Base-by-base conservation (phyloP, 2,113 vertebrate species). In the Serinus canaria region DNA sequence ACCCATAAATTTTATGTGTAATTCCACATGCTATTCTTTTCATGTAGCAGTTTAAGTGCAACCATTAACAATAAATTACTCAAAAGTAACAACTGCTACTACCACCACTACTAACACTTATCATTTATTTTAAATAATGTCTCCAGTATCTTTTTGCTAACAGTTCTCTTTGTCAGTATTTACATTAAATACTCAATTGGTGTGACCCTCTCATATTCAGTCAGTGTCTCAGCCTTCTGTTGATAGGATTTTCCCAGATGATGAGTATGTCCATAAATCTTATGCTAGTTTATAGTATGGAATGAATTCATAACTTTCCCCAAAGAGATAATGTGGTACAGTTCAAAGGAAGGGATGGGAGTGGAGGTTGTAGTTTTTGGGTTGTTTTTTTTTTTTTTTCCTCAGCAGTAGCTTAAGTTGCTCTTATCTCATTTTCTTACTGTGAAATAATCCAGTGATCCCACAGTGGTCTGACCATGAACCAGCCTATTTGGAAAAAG, bases 371-470 rank as follows among this genome's bases (percentile, higher is more conserved):
- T 74, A 82, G 30, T 8, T 41, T 87, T 49, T 31, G 50, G 9
- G 17, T 9, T 12, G 35, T 31, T 41, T 82, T 82, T 20, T 82
- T 85, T 20, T 37, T 37, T 37, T 37, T 37, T 37, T 37, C 87
- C 87, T 37, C 55, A 94, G 88, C 69, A 83, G 94, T 97, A 97
- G 94, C 96, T 97, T 56, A 92, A 96, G 88, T 89, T 97, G 73
- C 67, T 94, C 83, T 98, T 98, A 97, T 97, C 96, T 97, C 59
- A 93, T 94, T 95, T 87, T 82, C 70, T 95, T 81, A 33, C 93
- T 95, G 22, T 96, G 97, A 97, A 97, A 90, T 94, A 95, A 94
- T 97, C 87, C 92, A 96, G 95, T 89, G 87, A 96, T 94, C 67
- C 75, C 69, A 79, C 67, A 90, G 80, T 89, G 94, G 62, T 96